Conservation (phyloP, 2,888 invertebrate genomes). For the Latrodectus hesperus region DNA sequence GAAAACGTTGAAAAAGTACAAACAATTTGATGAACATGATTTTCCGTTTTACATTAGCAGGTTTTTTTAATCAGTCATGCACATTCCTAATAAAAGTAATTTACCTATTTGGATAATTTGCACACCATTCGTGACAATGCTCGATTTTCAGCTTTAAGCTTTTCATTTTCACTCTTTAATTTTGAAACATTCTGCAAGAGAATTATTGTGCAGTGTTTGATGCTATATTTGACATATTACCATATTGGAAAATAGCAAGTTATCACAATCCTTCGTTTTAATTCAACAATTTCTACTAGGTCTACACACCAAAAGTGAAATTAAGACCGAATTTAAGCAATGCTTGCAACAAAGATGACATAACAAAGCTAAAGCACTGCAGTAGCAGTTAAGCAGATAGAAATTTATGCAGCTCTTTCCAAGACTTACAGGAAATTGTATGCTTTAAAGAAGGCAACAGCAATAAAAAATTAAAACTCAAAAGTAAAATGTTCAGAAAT, state of each 20-base stretch:
- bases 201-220: conserved; percentile 66
- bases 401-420: background rate
- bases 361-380: conserved; percentile 1
- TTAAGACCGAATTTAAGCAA: background rate
- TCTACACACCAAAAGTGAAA: conserved; percentile 11
- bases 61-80: conserved; percentile 48
- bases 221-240: conserved; percentile 58
- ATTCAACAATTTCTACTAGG: background rate
- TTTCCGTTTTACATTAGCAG: conserved; percentile 7
- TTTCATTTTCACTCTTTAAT: conserved; percentile 93
- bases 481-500: too few species aligned
- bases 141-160: conserved; percentile 98
- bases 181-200: conserved; percentile 86
- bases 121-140: conserved; percentile 98
- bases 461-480: too few species aligned
- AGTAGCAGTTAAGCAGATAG: background rate
- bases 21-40: too few species aligned
- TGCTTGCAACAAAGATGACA: background rate
- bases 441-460: too few species aligned
- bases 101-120: conserved; percentile 86
- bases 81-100: conserved; percentile 66
- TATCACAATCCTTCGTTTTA: conserved; percentile 33
- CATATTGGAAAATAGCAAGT: conserved; percentile 42
- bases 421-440: too few species aligned
- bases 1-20: too few species aligned